Conservation (phyloP, 2,797 vertebrate genomes). For the Oophaga sylvatica region DNA sequence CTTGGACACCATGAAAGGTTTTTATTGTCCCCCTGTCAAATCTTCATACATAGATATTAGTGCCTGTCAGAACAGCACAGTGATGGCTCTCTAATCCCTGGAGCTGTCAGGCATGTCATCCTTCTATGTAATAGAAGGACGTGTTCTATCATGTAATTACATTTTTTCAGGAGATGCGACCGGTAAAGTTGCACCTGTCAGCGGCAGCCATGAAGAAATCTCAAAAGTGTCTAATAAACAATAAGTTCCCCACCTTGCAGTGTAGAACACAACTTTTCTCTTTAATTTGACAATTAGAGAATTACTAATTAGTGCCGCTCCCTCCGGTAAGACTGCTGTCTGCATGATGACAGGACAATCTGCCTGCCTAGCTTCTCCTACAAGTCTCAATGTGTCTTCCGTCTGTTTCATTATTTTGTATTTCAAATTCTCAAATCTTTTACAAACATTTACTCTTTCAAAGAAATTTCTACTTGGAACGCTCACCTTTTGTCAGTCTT, state of each 20-base stretch:
- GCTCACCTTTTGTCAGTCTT: background rate
- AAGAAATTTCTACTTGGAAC: background rate
- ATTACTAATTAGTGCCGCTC: background rate
- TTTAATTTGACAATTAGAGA: constrained; percentile 36
- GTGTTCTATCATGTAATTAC: background rate
- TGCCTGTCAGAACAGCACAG: background rate
- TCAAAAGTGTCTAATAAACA: background rate
- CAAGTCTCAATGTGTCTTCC: constrained; percentile 11
- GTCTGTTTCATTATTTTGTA: constrained; percentile 7
- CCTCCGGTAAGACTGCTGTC: background rate
- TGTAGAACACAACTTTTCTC: background rate
- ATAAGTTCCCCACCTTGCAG: background rate
- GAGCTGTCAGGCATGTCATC: constrained; percentile 19
- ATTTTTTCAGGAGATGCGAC: background rate
- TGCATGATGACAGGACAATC: constrained; percentile 14
- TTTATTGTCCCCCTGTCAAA: constrained; percentile 15
- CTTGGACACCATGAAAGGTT: background rate
- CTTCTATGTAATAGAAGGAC: background rate
- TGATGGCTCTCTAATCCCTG: background rate
- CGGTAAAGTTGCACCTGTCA: constrained; percentile 5
- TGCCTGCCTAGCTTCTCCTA: constrained; percentile 12
- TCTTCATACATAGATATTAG: constrained; percentile 36
- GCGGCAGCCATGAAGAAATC: background rate
- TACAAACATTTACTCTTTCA: background rate
- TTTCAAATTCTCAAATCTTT: background rate